Percentiles rank a stretch among this genome's conserved stretches.
Conservation (phyloP, 2,888 invertebrate species). For the Nemapogon koenigi region DNA sequence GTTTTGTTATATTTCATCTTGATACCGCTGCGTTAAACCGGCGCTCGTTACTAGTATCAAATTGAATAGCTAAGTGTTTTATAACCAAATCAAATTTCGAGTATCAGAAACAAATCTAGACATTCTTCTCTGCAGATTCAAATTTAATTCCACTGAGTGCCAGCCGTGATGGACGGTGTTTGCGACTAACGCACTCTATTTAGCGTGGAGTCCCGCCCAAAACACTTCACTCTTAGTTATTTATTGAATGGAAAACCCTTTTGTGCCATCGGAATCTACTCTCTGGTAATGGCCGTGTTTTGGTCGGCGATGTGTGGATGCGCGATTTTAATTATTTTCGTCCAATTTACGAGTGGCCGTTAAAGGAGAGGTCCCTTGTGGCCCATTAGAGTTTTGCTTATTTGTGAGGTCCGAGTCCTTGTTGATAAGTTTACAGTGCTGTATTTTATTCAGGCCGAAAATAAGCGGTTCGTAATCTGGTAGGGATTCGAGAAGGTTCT, state of each 20-base stretch:
- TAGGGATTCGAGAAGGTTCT: conserved; percentile 24
- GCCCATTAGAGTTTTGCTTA: conserved; percentile 46
- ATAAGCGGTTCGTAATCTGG: conserved; percentile 50
- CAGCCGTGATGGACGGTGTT: conserved; percentile 36
- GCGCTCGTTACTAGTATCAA: too few species aligned
- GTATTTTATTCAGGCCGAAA: conserved; percentile 46
- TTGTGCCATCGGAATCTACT: conserved; percentile 39
- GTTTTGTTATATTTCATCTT: too few species aligned
- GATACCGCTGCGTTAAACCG: too few species aligned
- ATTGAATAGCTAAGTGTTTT: too few species aligned
- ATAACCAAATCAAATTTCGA: too few species aligned
- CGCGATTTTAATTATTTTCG: conserved; percentile 64
- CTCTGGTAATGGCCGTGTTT: conserved; percentile 53
- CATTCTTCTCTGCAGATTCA: too few species aligned
- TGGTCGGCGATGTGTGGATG: conserved; percentile 42
- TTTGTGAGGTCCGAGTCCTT: conserved; percentile 44
- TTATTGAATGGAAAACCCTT: conserved; percentile 54
- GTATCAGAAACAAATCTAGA: too few species aligned
- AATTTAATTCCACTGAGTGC: conserved; percentile 47
- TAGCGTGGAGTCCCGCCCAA: conserved; percentile 20
- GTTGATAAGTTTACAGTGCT: conserved; percentile 55
- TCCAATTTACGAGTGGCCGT: conserved; percentile 62
- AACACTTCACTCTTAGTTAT: conserved; percentile 33
- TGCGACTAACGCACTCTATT: conserved; percentile 23
- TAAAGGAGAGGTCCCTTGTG: conserved; percentile 54